Percentiles rank a stretch among this genome's conserved stretches.
Conservation (phyloP, 2,888 invertebrate species). For the Heliconius charithonia region DNA sequence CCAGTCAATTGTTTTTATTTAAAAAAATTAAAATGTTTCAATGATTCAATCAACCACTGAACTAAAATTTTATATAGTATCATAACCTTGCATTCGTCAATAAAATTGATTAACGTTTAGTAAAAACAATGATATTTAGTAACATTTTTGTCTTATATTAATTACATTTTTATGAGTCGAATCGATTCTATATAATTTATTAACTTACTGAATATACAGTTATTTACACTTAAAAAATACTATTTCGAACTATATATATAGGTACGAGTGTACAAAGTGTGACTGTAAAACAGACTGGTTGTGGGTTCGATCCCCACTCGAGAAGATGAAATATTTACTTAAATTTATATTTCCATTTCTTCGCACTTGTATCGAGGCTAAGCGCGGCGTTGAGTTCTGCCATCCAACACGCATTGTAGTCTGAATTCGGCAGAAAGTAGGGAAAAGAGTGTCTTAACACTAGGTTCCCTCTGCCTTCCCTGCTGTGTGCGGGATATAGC, state of each 20-base stretch:
- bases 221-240: not conserved
- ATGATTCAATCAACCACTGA: not conserved
- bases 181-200: not conserved
- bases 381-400: too few relatives aligned
- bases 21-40: not conserved
- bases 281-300: too few relatives aligned
- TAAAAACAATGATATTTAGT: not conserved
- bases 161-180: not conserved
- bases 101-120: conserved; percentile 16
- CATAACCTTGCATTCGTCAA: conserved; percentile 24
- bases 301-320: too few relatives aligned
- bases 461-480: too few relatives aligned
- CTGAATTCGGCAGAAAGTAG: too few relatives aligned
- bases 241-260: not conserved
- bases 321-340: too few relatives aligned
- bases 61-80: not conserved
- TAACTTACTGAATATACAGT: not conserved
- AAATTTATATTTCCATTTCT: too few relatives aligned
- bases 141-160: conserved; percentile 13
- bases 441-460: too few relatives aligned
- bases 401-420: too few relatives aligned
- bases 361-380: too few relatives aligned
- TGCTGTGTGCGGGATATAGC: too few relatives aligned
- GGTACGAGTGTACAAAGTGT: too few relatives aligned
- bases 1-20: not conserved